A percentile compares a stretch with the other conserved stretches of the same genome.
Conservation (phyloP, 2,888 invertebrate species). For the Dicyrtomina minuta region DNA sequence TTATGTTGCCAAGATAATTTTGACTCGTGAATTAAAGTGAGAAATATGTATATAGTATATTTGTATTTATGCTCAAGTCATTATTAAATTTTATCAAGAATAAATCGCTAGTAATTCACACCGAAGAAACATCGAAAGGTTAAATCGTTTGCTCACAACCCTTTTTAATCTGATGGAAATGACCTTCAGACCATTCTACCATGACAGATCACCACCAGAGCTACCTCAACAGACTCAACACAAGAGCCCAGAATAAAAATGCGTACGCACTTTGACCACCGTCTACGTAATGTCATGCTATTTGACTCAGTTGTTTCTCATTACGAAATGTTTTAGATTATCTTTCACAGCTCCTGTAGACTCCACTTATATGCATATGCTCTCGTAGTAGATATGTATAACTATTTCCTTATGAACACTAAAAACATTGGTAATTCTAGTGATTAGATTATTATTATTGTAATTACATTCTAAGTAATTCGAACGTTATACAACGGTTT, state of each 20-base stretch:
- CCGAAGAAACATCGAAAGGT: conserved; percentile 6
- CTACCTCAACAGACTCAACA: conserved; percentile 5
- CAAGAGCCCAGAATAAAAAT: neutral
- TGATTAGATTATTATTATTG: no score
- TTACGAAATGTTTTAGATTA: neutral
- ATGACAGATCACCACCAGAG: conserved; percentile 12
- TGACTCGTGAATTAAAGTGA: neutral
- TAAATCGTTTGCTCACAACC: conserved; percentile 13
- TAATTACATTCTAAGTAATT: no score
- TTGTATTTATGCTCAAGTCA: no score
- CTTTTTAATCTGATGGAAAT: conserved; percentile 16
- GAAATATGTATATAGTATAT: no score
- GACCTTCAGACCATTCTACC: conserved; percentile 24
- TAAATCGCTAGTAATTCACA: conserved; percentile 15
- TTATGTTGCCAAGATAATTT: no score
- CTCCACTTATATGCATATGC: neutral
- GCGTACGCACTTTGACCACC: neutral
- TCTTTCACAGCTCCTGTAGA: neutral
- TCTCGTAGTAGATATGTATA: conserved; percentile 1
- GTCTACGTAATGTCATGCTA: neutral
- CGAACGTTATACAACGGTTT: neutral
- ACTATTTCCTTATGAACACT: neutral
- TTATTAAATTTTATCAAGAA: conserved; percentile 12
- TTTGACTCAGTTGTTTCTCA: neutral
- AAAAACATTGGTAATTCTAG: no score